These are phyloP conservation scores for Pelecanus crispus DNA, from an alignment of 2,113 vertebrate genomes.

Conservation along the genomic window DNA sequence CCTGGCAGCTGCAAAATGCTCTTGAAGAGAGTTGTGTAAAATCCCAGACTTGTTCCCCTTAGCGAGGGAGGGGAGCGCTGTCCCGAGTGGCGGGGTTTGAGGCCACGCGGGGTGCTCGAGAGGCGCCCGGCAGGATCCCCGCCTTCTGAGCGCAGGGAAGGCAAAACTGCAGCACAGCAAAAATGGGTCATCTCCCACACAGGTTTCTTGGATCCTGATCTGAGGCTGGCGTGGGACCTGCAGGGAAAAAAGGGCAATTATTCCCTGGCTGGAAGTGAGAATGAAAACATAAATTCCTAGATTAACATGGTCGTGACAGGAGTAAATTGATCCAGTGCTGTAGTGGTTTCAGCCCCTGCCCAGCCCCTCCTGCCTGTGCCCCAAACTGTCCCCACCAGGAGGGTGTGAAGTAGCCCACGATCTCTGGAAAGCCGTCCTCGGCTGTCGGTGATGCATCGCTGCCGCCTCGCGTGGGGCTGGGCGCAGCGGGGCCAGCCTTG, in stretches of 20 bases:
- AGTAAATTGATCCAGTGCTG: background rate
- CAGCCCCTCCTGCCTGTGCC: background rate
- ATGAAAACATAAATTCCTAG: background rate
- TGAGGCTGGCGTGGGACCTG: background rate
- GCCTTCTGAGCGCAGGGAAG: rapidly evolving
- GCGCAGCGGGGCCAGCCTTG: too few species aligned
- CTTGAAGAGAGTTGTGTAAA: background rate
- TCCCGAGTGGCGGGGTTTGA: background rate
- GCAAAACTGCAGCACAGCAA: background rate
- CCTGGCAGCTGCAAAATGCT: background rate
- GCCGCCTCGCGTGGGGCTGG: rapidly evolving
- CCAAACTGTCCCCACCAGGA: background rate
- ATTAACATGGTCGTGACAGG: rapidly evolving
- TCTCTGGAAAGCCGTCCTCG: background rate
- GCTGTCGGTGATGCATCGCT: rapidly evolving
- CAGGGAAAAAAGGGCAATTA: background rate
- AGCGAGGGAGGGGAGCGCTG: background rate
- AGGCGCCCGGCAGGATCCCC: background rate
- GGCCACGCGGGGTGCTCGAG: background rate
- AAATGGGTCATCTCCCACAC: background rate
- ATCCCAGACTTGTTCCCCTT: background rate
- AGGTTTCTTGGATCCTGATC: background rate
- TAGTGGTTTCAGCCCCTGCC: background rate
- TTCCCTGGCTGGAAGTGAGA: background rate
- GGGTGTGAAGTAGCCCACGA: too few species aligned